Evolutionary conservation across 1,140 invertebrate genomes (phyloP), one percentile per base, ranked within the genome.

Genomic region (Ceratina australensis): DNA sequence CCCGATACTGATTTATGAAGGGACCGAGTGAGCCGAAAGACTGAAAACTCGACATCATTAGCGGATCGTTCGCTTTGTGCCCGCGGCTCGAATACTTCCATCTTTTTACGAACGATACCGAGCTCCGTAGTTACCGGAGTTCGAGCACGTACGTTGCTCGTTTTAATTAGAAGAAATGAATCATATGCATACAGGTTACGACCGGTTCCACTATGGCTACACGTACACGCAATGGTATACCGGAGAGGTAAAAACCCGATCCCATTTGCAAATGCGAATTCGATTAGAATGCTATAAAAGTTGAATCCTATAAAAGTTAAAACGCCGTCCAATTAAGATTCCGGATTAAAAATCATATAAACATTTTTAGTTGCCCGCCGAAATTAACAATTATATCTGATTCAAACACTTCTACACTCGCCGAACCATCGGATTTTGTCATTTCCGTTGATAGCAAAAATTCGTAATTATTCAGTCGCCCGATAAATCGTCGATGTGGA

Each of bases 1-100:
- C 24, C 20, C 28, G 49, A 28, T 15, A 16, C 26, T 77, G 74
- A 77, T 77, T 77, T 71, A 77, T 63, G 74, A 60, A 77, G 26
- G 24, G 18, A 24, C n/a, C 24, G 65, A 20, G 60, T n/a, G 60
- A 63, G 26, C 22, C 13, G 18, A 33, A n/a, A 42, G 60, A 63
- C 16, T 15, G 20, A 26, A 22, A 75, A 68, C 20, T 24, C 74
- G 66, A 63, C 57, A 22, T 77, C 67, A 71, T 77, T 77, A 77
- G 57, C 67, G 74, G 33, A 71, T 77, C 74, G 66, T 71, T 77
- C 22, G 49, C 50, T 56, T 77, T 28, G 67, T 61, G 67, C 66
- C 57, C 26, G n/a, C 47, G 57, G 73, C 73, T 49, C 42, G 28
- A 66, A 75, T 67, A 47, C 66, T 71, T 71, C 74, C 65, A 77